A percentile compares a stretch with the other conserved stretches of the same genome.
These are phyloP conservation scores for Sepioteuthis lessoniana DNA, from an alignment of 2,888 invertebrate species.

Conservation along the genomic window DNA sequence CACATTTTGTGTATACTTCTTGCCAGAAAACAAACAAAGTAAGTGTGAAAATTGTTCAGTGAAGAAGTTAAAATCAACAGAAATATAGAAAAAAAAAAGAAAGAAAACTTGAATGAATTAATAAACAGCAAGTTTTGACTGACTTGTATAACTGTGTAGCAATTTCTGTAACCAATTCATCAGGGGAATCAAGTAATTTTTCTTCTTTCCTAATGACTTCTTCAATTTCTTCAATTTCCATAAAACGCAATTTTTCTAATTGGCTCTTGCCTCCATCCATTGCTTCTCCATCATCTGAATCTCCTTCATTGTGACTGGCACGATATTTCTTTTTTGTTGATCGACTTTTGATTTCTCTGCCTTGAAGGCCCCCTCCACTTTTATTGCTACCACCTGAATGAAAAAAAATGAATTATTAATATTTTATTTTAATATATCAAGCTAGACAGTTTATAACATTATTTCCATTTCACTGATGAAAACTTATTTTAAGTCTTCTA, in stretches of 20 bases:
- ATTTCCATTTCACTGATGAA: too few relatives aligned
- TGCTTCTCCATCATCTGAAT: constrained; percentile 82
- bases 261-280: constrained; percentile 52
- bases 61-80: too few relatives aligned
- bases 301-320: constrained; percentile 77
- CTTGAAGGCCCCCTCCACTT: constrained; percentile 92
- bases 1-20: too few relatives aligned
- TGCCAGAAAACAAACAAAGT: too few relatives aligned
- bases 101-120: not conserved
- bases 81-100: too few relatives aligned
- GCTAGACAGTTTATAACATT: too few relatives aligned
- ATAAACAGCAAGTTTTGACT: not conserved
- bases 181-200: constrained; percentile 79
- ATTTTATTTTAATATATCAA: not conserved
- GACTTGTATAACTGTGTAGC: constrained; percentile 83
- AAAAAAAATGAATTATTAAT: not conserved
- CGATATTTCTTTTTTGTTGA: constrained; percentile 85
- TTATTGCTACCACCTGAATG: constrained; percentile 77
- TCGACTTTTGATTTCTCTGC: constrained; percentile 95
- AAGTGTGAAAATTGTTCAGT: too few relatives aligned
- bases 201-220: constrained; percentile 78
- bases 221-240: constrained; percentile 81
- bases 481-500: too few relatives aligned
- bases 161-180: constrained; percentile 83
- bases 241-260: constrained; percentile 61